A percentile compares a stretch with the other conserved stretches of the same genome.
phyloP scores from a whole-genome alignment of 2,113 vertebrate genomes.

The Gymnorhina tibicen region DNA sequence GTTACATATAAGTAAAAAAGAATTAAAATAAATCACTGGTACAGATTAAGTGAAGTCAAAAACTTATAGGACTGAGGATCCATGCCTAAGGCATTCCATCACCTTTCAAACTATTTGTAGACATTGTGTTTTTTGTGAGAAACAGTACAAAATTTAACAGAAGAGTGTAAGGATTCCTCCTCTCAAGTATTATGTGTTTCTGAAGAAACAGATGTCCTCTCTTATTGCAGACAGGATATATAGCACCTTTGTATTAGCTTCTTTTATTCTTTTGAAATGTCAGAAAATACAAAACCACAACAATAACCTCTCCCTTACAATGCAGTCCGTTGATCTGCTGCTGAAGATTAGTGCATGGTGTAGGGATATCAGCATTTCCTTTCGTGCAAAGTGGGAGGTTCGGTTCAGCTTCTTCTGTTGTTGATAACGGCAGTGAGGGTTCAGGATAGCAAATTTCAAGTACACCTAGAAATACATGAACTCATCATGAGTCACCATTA shows the following conservation, averaged over 20 bases:
- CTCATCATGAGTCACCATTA: background rate
- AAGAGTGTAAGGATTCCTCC: conserved; percentile 27
- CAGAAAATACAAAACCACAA: conserved; percentile 11
- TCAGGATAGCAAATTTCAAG: conserved; percentile 41
- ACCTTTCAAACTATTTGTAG: background rate
- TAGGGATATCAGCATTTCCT: background rate
- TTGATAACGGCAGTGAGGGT: background rate
- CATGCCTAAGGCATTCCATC: background rate
- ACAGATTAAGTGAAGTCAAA: background rate
- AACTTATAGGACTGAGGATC: background rate
- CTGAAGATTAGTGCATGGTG: conserved; percentile 10
- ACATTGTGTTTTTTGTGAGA: background rate
- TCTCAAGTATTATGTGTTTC: conserved; percentile 32
- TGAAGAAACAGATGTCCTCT: background rate
- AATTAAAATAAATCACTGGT: background rate
- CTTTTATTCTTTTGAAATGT: background rate
- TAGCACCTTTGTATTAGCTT: conserved; percentile 65
- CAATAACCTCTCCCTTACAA: background rate
- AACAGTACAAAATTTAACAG: conserved; percentile 5
- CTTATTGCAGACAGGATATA: background rate
- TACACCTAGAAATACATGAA: conserved; percentile 52
- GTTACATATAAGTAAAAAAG: background rate
- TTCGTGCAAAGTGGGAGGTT: background rate
- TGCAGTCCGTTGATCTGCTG: background rate
- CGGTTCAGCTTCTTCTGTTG: background rate